phyloP scores from a whole-genome alignment of 2,113 vertebrate species.

The Trichomycterus rosablanca region DNA sequence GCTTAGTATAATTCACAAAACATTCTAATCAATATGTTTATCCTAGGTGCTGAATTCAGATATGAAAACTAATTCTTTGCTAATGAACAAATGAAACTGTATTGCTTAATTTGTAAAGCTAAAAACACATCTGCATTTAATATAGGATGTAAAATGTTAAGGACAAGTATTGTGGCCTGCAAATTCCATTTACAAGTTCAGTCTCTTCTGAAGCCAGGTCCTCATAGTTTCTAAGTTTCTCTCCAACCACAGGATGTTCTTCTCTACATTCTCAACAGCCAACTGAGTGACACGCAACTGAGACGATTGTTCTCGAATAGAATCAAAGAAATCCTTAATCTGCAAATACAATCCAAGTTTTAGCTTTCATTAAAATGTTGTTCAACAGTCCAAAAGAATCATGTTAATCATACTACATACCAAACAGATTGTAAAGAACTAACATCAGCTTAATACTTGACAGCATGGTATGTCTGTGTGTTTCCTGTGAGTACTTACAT shows the following conservation, averaged over 20 bases:
- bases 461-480: too few species aligned
- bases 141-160: too few species aligned
- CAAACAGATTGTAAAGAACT: too few species aligned
- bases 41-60: background rate
- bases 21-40: background rate
- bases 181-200: too few species aligned
- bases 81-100: constrained; percentile 7
- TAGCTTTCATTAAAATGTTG: too few species aligned
- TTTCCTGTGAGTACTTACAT: too few species aligned
- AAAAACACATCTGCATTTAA: too few species aligned
- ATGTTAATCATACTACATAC: background rate
- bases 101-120: too few species aligned
- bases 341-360: constrained; percentile 44
- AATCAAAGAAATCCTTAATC: constrained; percentile 69
- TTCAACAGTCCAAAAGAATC: too few species aligned
- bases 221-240: constrained; percentile 65
- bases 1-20: background rate
- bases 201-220: constrained; percentile 59
- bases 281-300: constrained; percentile 65
- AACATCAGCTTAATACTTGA: too few species aligned
- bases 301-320: constrained; percentile 64
- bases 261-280: constrained; percentile 67
- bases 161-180: too few species aligned
- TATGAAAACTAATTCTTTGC: background rate
- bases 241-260: constrained; percentile 70